Evolutionary conservation across 1,140 invertebrate genomes (phyloP), one percentile per base, ranked within the genome.

Genomic region (Zaprionus lachaisei): DNA sequence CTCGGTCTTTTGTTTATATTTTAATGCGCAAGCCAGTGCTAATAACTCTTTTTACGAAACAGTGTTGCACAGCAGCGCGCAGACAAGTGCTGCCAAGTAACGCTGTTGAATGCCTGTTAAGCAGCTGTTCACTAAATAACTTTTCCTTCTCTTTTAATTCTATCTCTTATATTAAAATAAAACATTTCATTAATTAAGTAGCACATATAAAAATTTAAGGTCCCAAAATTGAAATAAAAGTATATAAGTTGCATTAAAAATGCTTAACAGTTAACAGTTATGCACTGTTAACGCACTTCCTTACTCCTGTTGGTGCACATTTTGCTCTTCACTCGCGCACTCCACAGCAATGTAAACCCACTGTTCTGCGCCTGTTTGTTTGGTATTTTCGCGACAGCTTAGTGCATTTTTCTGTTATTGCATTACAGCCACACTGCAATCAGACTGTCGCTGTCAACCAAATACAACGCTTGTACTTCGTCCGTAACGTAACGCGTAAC

Each of bases 401-500:
- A 22, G 26, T 54, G 38, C 17, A 62, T 70, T 69, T 62, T 47
- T 3, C 2, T 15, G 15, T 38, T 47, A 60, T 15, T 49, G 20
- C 7, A 17, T 20, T 11, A 65, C 73, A 38, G 61, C 7, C 73
- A 76, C 73, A 76, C 73, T 64, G 26, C 34, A 22, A 20, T 67
- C 74, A 77, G 62, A 72, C 70, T 72, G 70, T 77, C 75, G 75
- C 75, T 65, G 76, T 62, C 72, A 69, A 69, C 57, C 76, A 75
- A 67, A 54, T 62, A 26, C 37, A 73, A 63, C 74, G 74, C 74
- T 77, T 77, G 74, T 72, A 60, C 26, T 72, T 77, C 63, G 74
- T 72, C 58, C 60, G 60, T 78, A 73, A 78, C 71, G 76, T 78
- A 78, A 78, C 71, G 41, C 41, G 72, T 75, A 75, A 75, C 67